Conservation (phyloP, 2,888 invertebrate species). For the Thelaira solivaga region DNA sequence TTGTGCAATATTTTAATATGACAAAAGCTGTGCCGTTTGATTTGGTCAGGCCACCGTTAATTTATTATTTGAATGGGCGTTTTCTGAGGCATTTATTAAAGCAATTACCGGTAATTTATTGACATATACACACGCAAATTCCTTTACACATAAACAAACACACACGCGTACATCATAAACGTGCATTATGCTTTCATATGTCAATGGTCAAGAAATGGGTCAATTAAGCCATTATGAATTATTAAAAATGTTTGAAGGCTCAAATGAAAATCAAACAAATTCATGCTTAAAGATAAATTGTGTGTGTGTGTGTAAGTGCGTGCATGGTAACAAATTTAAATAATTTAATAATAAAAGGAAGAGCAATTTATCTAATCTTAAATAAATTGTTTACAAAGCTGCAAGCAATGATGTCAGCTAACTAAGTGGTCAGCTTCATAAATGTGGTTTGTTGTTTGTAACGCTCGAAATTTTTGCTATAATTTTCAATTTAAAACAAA, state of each 20-base stretch:
- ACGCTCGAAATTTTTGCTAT: no score
- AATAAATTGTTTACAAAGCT: no score
- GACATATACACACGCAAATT: constrained; percentile 11
- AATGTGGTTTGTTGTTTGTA: no score
- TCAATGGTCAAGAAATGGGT: constrained; percentile 40
- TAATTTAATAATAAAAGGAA: no score
- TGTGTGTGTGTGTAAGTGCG: no score
- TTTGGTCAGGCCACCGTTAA: background rate
- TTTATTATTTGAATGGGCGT: constrained; percentile 47
- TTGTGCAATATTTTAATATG: background rate
- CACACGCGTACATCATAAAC: background rate
- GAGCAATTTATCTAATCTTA: no score
- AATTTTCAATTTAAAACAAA: no score
- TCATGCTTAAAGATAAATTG: background rate
- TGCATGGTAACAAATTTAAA: no score
- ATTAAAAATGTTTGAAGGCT: background rate
- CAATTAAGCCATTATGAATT: constrained; percentile 23
- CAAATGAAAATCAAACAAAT: background rate
- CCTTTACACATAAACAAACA: background rate
- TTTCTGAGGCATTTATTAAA: constrained; percentile 38
- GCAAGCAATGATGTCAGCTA: no score
- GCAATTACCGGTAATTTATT: constrained; percentile 54
- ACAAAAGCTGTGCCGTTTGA: background rate
- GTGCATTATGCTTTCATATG: constrained; percentile 13
- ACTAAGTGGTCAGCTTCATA: no score